These are phyloP conservation scores for Rhopalosiphum maidis DNA, from an alignment of 1,140 invertebrate genomes.

Conservation along the genomic window DNA sequence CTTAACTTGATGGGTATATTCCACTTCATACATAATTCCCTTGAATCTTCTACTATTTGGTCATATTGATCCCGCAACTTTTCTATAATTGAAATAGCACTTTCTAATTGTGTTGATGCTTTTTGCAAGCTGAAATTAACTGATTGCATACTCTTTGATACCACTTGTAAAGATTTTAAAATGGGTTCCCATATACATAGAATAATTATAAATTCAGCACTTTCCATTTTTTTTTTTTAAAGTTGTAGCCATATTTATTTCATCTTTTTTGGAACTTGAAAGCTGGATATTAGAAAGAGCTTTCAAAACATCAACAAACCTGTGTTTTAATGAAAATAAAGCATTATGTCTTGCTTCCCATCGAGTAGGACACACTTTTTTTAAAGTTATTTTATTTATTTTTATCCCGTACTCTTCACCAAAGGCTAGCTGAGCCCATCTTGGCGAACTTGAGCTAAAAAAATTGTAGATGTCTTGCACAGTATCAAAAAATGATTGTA, in stretches of 20 bases:
- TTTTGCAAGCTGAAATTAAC: not conserved
- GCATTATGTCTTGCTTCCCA: no score
- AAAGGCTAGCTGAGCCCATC: no score
- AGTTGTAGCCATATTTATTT: not conserved
- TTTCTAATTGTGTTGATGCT: not conserved
- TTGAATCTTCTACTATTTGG: no score
- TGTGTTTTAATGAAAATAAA: not conserved
- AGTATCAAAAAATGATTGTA: no score
- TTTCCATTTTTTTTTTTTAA: no score
- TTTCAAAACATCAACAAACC: not conserved
- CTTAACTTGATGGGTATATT: not conserved
- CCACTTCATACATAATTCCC: no score
- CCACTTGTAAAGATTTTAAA: not conserved
- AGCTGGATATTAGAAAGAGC: not conserved
- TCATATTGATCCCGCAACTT: not conserved
- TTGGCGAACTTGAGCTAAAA: no score
- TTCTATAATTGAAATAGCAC: not conserved
- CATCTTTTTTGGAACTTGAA: not conserved
- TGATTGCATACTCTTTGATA: not conserved
- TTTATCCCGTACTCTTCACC: no score
- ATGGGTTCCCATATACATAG: not conserved
- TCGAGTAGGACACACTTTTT: no score
- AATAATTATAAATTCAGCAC: not conserved
- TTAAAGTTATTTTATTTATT: no score
- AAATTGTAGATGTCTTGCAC: no score